Base-by-base conservation (phyloP, 2,888 invertebrate genomes). In the Hymenopus coronatus region DNA sequence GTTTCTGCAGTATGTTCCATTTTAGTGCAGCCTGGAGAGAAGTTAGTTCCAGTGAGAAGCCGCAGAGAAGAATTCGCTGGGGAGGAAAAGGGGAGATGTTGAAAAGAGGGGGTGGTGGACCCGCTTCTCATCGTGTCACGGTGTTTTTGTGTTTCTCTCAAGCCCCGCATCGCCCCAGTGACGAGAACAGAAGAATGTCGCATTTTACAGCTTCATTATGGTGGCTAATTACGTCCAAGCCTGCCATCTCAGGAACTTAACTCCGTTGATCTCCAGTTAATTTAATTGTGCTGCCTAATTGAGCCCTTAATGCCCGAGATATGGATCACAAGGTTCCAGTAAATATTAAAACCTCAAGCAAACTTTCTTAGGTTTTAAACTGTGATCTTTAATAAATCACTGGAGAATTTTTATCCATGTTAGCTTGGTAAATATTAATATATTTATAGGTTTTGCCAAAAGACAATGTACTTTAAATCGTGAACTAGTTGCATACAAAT, bases 121-220 rank as follows among this genome's bases (percentile, higher is more conserved):
- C 85, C 85, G 85, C 85, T 85, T 54, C 27, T 46, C 27, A 28
- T 4, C 15, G 25, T n/a, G 54, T 15, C 46, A 46, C n/a, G 85
- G 46, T 54, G 85, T 85, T 54, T 46, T 85, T 46, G 85, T 85
- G 40, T 85, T 85, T 85, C 46, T 46, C 27, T n/a, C 27, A 15
- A 70, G 33, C 27, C 28, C 15, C 40, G 33, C 84, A 40, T n/a
- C 46, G 46, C 46, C 14, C 46, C 25, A 54, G 86, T 70, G 46
- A 86, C 87, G 28, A 12, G 33, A 28, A 33, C 81, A n/a, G 28
- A 87, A 87, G 82, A 87, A 87, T 87, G 87, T 82, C 70, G 30
- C 87, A 82, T 40, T 87, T 87, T 30, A 87, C 87, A 87, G 87
- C 87, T 87, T 82, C 87, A 87, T 87, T 87, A 81, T 87, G 70